These are phyloP conservation scores for Heliocidaris erythrogramma DNA, from an alignment of 35 echinoderm and acorn worm species.

Conservation along the genomic window DNA sequence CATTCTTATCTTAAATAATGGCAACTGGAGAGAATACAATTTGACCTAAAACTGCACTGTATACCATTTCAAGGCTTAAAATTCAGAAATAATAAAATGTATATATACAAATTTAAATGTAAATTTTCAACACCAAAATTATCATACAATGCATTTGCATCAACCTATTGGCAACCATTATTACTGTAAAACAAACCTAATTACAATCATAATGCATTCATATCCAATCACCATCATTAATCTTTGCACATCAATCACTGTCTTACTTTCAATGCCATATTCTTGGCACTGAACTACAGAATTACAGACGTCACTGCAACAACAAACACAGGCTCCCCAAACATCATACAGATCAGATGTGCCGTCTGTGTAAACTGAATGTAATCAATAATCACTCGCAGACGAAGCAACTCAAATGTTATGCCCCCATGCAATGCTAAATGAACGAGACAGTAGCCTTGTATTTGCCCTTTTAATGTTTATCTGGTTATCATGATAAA, in stretches of 20 bases:
- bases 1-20: no score
- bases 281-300: neutral
- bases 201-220: neutral
- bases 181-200: neutral
- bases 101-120: neutral
- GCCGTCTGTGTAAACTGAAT: neutral
- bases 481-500: neutral
- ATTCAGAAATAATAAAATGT: neutral
- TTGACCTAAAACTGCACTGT: no score
- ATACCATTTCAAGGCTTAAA: no score
- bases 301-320: neutral
- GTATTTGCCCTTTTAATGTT: neutral
- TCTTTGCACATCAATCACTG: neutral
- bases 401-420: neutral
- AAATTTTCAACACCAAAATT: neutral
- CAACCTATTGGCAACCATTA: neutral
- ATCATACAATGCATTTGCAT: neutral
- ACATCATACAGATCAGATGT: neutral
- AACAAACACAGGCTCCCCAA: neutral
- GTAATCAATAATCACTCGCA: slow-evolving; percentile 5
- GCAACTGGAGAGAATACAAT: no score
- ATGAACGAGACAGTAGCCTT: neutral
- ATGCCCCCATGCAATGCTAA: neutral
- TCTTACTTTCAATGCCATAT: neutral
- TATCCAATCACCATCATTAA: neutral